Percentiles rank a stretch among this genome's conserved stretches.
These are phyloP conservation scores for Hirtodrosophila alboralis DNA, from an alignment of 2,888 invertebrate genomes.

Conservation along the genomic window DNA sequence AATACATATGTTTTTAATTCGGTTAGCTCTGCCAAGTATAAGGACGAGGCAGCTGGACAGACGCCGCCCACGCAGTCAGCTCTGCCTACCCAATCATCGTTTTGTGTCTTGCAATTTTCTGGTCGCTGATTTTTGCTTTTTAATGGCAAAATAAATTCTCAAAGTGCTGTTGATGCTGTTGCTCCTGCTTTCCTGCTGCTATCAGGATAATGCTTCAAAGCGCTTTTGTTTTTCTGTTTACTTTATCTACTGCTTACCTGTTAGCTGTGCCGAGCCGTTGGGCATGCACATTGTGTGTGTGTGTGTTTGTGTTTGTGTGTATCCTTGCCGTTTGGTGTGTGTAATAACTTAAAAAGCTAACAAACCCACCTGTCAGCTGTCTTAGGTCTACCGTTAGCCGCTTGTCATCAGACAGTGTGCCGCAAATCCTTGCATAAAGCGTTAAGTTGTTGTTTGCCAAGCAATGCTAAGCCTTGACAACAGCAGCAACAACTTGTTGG, in stretches of 20 bases:
- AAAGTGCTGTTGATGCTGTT: slow-evolving; percentile 32
- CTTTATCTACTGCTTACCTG: slow-evolving; percentile 37
- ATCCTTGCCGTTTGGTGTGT: slow-evolving; percentile 25
- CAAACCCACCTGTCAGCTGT: slow-evolving; percentile 50
- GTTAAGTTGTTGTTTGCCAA: slow-evolving; percentile 63
- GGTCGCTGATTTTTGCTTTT: slow-evolving; percentile 36
- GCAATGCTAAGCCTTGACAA: slow-evolving; percentile 50
- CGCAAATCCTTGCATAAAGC: slow-evolving; percentile 69
- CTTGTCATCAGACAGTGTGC: slow-evolving; percentile 38
- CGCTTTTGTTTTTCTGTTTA: slow-evolving; percentile 20
- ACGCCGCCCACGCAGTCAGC: slow-evolving; percentile 23
- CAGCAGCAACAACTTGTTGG: slow-evolving; percentile 28
- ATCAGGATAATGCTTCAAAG: slow-evolving; percentile 54
- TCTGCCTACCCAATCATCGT: slow-evolving; percentile 3
- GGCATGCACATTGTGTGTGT: slow-evolving; percentile 32
- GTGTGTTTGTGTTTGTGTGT: slow-evolving; percentile 9
- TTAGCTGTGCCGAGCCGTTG: slow-evolving; percentile 30
- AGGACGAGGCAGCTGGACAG: neutral
- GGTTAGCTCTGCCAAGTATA: neutral
- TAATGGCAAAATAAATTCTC: slow-evolving; percentile 32
- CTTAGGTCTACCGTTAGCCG: slow-evolving; percentile 21
- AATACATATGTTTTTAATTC: slow-evolving; percentile 53
- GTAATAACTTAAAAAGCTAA: slow-evolving; percentile 72
- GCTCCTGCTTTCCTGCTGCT: neutral
- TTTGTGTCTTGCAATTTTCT: slow-evolving; percentile 40